Percentiles rank a stretch among this genome's conserved stretches.
Conservation (phyloP, 1,140 invertebrate genomes). For the Euura lappo region DNA sequence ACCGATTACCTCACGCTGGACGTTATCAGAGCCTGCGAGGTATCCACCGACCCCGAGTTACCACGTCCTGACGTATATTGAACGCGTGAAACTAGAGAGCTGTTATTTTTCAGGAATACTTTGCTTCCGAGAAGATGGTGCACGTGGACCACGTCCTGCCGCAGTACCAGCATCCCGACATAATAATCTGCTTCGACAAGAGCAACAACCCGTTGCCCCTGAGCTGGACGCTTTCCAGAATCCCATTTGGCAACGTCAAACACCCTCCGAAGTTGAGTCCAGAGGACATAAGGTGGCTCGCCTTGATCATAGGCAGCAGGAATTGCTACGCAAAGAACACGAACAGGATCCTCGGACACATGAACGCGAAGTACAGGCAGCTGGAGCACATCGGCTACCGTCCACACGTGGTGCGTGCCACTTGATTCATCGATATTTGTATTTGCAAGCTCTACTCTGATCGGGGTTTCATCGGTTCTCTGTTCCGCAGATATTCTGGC, state of each 20-base stretch:
- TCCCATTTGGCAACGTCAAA: constrained; percentile 38
- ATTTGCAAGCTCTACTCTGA: background rate
- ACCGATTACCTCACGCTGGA: constrained; percentile 45
- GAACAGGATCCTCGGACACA: constrained; percentile 48
- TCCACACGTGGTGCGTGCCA: constrained; percentile 55
- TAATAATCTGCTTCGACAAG: constrained; percentile 58
- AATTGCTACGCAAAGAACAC: constrained; percentile 55
- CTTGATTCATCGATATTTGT: background rate
- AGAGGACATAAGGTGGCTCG: constrained; percentile 49
- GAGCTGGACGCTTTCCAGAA: constrained; percentile 10
- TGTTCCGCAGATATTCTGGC: background rate
- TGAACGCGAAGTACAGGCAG: constrained; percentile 60
- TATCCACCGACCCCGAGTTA: no score
- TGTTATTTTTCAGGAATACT: constrained; percentile 39
- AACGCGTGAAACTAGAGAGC: no score
- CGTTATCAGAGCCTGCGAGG: constrained; percentile 29
- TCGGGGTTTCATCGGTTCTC: background rate
- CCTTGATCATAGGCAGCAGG: constrained; percentile 53
- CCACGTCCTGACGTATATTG: no score
- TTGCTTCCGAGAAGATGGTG: constrained; percentile 22
- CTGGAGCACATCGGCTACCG: constrained; percentile 61
- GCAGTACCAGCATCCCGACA: constrained; percentile 52
- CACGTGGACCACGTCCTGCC: constrained; percentile 60
- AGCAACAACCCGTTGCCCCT: constrained; percentile 46
- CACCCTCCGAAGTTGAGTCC: constrained; percentile 53